phyloP scores from a whole-genome alignment of 2,888 invertebrate species.

The Agrotis clavis region DNA sequence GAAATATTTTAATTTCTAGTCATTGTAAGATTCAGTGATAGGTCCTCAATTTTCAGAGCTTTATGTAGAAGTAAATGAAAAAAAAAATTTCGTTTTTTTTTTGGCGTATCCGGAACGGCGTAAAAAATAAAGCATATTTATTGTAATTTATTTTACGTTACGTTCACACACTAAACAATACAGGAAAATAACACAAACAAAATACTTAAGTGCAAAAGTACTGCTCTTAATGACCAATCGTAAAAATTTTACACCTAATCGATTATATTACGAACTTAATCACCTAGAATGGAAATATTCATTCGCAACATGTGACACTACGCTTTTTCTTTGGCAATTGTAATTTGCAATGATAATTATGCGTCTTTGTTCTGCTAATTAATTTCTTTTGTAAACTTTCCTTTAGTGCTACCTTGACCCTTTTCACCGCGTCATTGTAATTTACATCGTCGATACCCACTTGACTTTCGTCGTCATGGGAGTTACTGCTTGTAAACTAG shows the following conservation, averaged over 20 bases:
- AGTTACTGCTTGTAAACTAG: background rate
- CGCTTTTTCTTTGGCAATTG: constrained; percentile 4
- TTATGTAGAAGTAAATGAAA: background rate
- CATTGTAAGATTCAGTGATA: background rate
- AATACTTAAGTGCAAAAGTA: no score
- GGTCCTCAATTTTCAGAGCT: background rate
- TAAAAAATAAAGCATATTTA: background rate
- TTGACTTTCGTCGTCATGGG: constrained; percentile 1
- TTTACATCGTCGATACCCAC: background rate
- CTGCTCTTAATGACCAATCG: background rate
- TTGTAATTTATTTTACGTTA: no score
- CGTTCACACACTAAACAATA: no score
- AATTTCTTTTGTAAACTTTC: constrained; percentile 32
- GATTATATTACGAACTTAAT: background rate
- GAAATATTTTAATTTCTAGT: background rate
- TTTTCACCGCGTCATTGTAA: constrained; percentile 8
- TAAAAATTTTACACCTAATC: background rate
- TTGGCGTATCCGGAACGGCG: background rate
- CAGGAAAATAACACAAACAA: no score
- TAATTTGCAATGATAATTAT: constrained; percentile 20
- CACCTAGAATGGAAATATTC: background rate
- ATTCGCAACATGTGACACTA: no score
- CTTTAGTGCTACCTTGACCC: constrained; percentile 1
- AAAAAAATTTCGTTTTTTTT: background rate
- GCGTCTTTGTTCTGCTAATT: background rate